Conservation (phyloP, 2,797 vertebrate genomes). For the Hippoglossus hippoglossus region DNA sequence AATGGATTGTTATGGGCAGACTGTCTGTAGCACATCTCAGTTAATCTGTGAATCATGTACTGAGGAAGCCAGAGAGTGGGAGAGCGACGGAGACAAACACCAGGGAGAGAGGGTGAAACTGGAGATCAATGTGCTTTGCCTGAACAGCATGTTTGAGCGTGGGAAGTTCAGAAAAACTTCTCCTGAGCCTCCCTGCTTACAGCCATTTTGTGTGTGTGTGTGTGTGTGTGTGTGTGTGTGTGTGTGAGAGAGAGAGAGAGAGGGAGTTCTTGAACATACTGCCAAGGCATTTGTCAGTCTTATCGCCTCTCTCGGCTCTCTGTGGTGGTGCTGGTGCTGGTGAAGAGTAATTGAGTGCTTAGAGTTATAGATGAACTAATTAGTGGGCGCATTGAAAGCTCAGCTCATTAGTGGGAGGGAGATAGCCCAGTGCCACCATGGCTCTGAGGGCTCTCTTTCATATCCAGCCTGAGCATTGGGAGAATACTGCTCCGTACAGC, state of each 20-base stretch:
- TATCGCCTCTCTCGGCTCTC: conserved; percentile 75
- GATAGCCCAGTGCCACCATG: conserved; percentile 60
- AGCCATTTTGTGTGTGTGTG: conserved; percentile 33
- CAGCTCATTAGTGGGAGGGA: conserved; percentile 81
- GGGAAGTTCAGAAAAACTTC: conserved; percentile 73
- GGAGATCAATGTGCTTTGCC: conserved; percentile 66
- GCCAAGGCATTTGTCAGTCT: conserved; percentile 79
- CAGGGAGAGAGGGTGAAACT: conserved; percentile 52
- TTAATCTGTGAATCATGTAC: conserved; percentile 33
- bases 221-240: conserved; percentile 21
- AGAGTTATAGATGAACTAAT: conserved; percentile 86
- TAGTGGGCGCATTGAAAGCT: conserved; percentile 78
- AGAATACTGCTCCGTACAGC: conserved; percentile 49
- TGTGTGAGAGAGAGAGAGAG: conserved; percentile 19
- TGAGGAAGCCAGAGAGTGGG: conserved; percentile 39
- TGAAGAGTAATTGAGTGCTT: conserved; percentile 84
- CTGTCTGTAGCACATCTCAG: conserved; percentile 35
- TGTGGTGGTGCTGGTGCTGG: conserved; percentile 67
- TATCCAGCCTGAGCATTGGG: conserved; percentile 55
- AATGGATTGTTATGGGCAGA: conserved; percentile 14
- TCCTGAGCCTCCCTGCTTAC: conserved; percentile 59
- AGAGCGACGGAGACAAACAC: conserved; percentile 36
- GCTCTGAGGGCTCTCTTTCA: conserved; percentile 75
- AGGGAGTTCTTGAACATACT: conserved; percentile 45
- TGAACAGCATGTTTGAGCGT: conserved; percentile 67